These are phyloP conservation scores for Xylocampa areola DNA, from an alignment of 2,888 invertebrate species.

Conservation along the genomic window DNA sequence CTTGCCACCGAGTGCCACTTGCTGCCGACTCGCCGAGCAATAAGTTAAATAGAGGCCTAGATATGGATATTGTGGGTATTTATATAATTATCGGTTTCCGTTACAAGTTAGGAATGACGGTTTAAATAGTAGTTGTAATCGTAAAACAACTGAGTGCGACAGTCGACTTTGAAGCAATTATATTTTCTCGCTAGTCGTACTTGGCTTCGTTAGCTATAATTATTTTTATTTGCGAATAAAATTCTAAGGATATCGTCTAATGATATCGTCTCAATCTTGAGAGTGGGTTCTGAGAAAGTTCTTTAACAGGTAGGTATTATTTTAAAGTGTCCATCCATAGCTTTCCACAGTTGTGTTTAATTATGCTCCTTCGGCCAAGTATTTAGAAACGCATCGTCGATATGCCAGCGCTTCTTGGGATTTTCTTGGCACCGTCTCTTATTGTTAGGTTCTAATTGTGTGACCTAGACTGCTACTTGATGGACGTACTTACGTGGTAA, in stretches of 20 bases:
- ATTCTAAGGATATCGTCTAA: conserved; percentile 31
- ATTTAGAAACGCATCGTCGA: conserved; percentile 7
- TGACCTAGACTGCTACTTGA: not conserved
- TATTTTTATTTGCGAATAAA: conserved; percentile 38
- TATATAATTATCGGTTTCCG: conserved; percentile 55
- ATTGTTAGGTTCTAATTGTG: conserved; percentile 8
- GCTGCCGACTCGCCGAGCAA: conserved; percentile 31
- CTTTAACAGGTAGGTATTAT: not conserved
- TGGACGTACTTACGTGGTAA: no score
- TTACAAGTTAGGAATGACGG: conserved; percentile 51
- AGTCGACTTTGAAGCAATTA: conserved; percentile 32
- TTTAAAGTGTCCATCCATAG: not conserved
- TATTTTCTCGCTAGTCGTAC: conserved; percentile 22
- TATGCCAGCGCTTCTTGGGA: conserved; percentile 37
- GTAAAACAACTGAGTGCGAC: conserved; percentile 35
- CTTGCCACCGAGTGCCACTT: conserved; percentile 29
- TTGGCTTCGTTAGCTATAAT: conserved; percentile 17
- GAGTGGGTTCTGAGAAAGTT: conserved; percentile 5
- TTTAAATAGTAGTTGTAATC: conserved; percentile 47
- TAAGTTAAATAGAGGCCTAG: conserved; percentile 48
- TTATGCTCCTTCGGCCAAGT: conserved; percentile 9
- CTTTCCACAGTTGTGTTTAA: not conserved
- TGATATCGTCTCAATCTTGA: not conserved
- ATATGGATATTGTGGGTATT: conserved; percentile 45
- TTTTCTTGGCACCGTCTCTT: conserved; percentile 32